Evolutionary conservation across 2,113 vertebrate genomes (phyloP).

Genomic region (Callaeas wilsoni): DNA sequence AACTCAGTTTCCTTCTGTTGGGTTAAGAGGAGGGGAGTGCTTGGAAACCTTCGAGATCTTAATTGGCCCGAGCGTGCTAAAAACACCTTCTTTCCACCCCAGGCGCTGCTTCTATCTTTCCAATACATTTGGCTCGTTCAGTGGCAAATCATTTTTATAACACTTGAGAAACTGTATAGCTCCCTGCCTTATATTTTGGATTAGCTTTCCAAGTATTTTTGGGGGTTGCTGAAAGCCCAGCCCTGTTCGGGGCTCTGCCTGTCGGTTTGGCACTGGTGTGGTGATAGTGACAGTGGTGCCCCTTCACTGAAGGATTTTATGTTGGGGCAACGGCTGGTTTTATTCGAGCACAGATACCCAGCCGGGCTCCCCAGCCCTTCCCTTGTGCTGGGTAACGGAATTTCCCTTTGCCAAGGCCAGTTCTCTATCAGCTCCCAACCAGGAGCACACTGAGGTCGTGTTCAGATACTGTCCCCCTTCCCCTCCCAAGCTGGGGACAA

Average conservation of each 20-base stretch:
- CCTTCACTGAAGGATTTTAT: fast-evolving
- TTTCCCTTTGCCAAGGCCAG: neutral
- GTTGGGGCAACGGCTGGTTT: neutral
- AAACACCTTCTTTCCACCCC: conserved; percentile 10
- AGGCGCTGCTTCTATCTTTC: neutral
- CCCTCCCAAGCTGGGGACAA: neutral
- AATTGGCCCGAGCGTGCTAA: neutral
- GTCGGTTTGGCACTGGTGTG: neutral
- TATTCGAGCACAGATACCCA: fast-evolving
- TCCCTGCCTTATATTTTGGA: neutral
- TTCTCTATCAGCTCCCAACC: neutral
- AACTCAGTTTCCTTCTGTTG: conserved; percentile 38
- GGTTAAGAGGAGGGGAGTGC: conserved; percentile 4
- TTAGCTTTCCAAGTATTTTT: neutral
- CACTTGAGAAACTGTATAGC: neutral
- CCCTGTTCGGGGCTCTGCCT: neutral
- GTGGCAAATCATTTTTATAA: neutral
- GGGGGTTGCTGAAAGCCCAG: neutral
- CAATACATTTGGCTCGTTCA: neutral
- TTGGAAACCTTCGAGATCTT: conserved; percentile 12
- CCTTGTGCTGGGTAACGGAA: neutral
- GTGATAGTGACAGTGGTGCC: neutral
- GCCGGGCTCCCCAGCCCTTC: neutral
- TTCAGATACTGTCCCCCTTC: neutral
- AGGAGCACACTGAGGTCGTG: neutral